phyloP scores from a whole-genome alignment of 2,888 invertebrate species.

The Drosophila atroscutellata region DNA sequence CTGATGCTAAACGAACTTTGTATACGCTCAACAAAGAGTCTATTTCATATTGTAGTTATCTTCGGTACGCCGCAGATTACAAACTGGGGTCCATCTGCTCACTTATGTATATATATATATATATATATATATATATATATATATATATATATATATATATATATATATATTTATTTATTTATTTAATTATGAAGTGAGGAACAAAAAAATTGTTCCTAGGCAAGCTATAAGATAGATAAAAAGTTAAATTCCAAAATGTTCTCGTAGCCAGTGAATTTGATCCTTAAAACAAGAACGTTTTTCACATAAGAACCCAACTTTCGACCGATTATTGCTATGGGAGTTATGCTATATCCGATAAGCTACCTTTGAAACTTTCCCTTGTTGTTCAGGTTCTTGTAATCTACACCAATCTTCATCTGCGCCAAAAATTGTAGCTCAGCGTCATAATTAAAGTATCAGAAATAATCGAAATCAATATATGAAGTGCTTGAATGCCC shows the following conservation, averaged over 20 bases:
- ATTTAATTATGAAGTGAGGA: neutral
- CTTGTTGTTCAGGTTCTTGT: neutral
- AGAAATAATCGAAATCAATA: neutral
- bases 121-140: neutral
- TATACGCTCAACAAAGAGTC: conserved; percentile 10
- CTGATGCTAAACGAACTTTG: conserved; percentile 7
- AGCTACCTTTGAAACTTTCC: neutral
- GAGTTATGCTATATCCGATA: neutral
- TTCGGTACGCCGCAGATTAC: too few relatives aligned
- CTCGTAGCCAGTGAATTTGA: neutral
- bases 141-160: neutral
- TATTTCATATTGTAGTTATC: neutral
- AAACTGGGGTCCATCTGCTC: neutral
- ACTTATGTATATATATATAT: neutral
- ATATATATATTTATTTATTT: neutral
- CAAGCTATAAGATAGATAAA: neutral
- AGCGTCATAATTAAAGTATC: neutral
- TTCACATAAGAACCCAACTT: neutral
- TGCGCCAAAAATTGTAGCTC: neutral
- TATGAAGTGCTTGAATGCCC: neutral
- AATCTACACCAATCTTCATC: neutral
- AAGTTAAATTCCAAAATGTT: neutral
- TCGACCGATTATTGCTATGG: neutral
- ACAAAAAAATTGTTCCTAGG: rapidly evolving
- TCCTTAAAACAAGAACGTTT: neutral